phyloP scores from a whole-genome alignment of 2,797 vertebrate genomes.

The Spinibarbus caldwelli region DNA sequence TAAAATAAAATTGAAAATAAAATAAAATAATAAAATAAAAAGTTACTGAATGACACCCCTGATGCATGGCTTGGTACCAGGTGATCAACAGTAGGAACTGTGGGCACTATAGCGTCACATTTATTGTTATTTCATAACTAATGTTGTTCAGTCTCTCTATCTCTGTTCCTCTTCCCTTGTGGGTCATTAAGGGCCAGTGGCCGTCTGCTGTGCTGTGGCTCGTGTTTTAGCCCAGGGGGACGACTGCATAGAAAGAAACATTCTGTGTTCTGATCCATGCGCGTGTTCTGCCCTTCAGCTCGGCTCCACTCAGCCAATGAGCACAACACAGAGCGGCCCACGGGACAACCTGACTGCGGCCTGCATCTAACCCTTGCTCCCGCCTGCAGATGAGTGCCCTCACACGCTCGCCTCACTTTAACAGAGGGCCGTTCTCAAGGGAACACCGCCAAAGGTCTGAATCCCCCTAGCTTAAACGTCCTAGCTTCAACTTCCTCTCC shows the following conservation, averaged over 20 bases:
- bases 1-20: neutral
- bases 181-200: slow-evolving; percentile 41
- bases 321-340: slow-evolving; percentile 4
- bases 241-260: neutral
- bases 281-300: slow-evolving; percentile 34
- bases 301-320: slow-evolving; percentile 24
- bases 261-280: neutral
- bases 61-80: neutral
- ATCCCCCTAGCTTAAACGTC: slow-evolving; percentile 20
- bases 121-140: slow-evolving; percentile 3
- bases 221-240: slow-evolving; percentile 19
- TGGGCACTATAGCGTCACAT: neutral
- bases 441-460: slow-evolving; percentile 22
- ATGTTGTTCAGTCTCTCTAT: neutral
- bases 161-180: slow-evolving; percentile 19
- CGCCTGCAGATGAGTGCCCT: slow-evolving; percentile 30
- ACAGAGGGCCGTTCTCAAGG: slow-evolving; percentile 9
- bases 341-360: slow-evolving; percentile 24
- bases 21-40: neutral
- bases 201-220: slow-evolving; percentile 9
- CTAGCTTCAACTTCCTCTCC: slow-evolving; percentile 21
- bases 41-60: neutral
- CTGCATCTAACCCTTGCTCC: slow-evolving; percentile 27
- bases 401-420: slow-evolving; percentile 16
- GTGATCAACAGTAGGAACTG: neutral